Evolutionary conservation across 2,888 invertebrate species (phyloP), one percentile per base, ranked within the genome.

Genomic region (Acholoe squamosa): DNA sequence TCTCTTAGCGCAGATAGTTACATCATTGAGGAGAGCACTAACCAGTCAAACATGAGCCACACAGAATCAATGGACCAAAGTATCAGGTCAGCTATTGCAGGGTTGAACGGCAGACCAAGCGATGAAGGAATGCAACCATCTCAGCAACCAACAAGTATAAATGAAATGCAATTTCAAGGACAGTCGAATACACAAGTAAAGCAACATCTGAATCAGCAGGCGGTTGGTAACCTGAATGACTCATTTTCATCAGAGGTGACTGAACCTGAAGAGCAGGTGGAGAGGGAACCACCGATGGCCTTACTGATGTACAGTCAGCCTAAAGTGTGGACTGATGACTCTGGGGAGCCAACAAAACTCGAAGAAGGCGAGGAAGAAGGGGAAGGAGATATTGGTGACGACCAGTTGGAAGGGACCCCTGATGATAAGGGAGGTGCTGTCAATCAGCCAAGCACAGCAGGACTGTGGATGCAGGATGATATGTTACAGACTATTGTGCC

Each of bases 181-280:
- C 28, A 71, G 7, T 43, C 19, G 0, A 43, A 22, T 34, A 34
- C 16, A 22, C 43, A 3, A 43, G 34, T 22, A 25, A 80, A 43
- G 14, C 3, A 61, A 61, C 5, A 14, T 61, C 22, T 12, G 61
- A 80, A 33, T 43, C 43, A 34, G 52, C 86, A 14, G n/a, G 43
- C 19, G 1, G 43, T 10, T 43, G 43, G 19, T 84, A 0, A 22
- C 43, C 86, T 86, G 14, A 56, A 86, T 56, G 86, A 86, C 7
- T 86, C 86, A 3, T 86, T 86, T 54, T 86, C 86, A 22, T 86
- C 86, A 0, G 86, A 86, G 25, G 86, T 86, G 86, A 86, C 86
- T 0, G 86, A 86, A 54, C 86, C 52, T 0, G 86, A 86, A 25
- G 54, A 52, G 22, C 52, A 86, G 54, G 54, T 86, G 1, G 28